Evolutionary conservation across 2,797 vertebrate species (phyloP), one percentile per base, ranked within the genome.

Genomic region (Capromys pilorides): DNA sequence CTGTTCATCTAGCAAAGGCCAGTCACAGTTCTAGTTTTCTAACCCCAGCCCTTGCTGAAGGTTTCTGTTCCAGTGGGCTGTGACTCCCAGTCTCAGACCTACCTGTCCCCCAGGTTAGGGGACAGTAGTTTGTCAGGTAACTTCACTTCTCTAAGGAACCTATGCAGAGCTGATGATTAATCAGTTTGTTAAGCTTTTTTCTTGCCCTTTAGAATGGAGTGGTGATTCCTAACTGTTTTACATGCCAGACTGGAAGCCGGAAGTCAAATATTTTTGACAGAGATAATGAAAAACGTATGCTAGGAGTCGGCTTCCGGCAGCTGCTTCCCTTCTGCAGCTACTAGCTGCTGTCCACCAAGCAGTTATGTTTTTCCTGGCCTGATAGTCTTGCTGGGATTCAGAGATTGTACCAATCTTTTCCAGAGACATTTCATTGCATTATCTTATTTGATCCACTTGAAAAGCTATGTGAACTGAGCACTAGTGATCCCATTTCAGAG

Each of bases 221-320:
- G 69, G 24, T 41, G 19, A 59, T 64, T 59, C 84, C 71, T 24
- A 41, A 75, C 41, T 45, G 67, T 49, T 31, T 80, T 19, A 26
- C 19, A 10, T 61, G 66, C 73, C 73, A 54, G 64, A 73, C 73
- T 92, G 49, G 73, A 86, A 75, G 61, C 49, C 41, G 59, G 89
- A 94, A 92, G 85, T 88, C 80, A 89, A 93, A 83, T 88, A 91
- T 86, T 93, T 85, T 83, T 59, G 57, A 83, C 41, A 73, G 64
- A 78, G 45, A 93, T 89, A 86, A 91, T 78, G 88, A 54, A 91
- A 81, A 89, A 31, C 62, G 33, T 51, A 88, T 64, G 36, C 14
- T 14, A 28, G 84, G 21, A 92, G 79, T 36, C 73, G 31, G 91
- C 51, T 94, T 96, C 95, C 81, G 64, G 88, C 91, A 96, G 96